Evolutionary conservation across 1,140 invertebrate species (phyloP), one percentile per base, ranked within the genome.

Genomic region (Papilio machaon): DNA sequence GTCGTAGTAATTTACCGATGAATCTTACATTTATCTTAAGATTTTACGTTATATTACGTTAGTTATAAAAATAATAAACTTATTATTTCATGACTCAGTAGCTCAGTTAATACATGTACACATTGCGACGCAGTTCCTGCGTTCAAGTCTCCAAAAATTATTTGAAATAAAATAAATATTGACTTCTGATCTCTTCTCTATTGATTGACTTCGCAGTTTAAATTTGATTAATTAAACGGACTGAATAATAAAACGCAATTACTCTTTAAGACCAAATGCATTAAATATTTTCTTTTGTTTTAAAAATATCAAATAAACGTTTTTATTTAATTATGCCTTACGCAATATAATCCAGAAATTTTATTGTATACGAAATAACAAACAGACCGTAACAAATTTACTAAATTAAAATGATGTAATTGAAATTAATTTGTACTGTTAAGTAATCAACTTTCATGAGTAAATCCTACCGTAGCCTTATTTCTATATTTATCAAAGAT

Each of bases 331-430:
- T 73, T 46, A 35, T 30, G 30, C 64, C 23, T 35, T 38, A 70
- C 13, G 64, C 64, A 17, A 58, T 58, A 19, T 58, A 58, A 7
- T 70, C 23, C 30, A 70, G 30, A 13, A 70, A 70, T 70, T 67
- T 35, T 70, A 15, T 30, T 38, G 30, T 35, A 38, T 15, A 13
- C 23, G 30, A 70, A 35, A 35, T 35, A 70, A 70, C 30, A 70
- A 70, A 70, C 64, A 38, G 64, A 70, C 64, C 64, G 64, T 70
- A 70, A 70, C 64, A 35, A 30, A 67, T 67, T 35, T 67, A 67
- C 10, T 35, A 35, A 70, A 35, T 70, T 70, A 70, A 70, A 70
- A 64, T 35, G 13, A 35, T 35, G 64, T 70, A 70, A 70, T 38
- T 35, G 11, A 30, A 70, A 38, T 35, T 70, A 70, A 70, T 70